Evolutionary conservation across 2,797 vertebrate species (phyloP).

Genomic region (Alca torda): DNA sequence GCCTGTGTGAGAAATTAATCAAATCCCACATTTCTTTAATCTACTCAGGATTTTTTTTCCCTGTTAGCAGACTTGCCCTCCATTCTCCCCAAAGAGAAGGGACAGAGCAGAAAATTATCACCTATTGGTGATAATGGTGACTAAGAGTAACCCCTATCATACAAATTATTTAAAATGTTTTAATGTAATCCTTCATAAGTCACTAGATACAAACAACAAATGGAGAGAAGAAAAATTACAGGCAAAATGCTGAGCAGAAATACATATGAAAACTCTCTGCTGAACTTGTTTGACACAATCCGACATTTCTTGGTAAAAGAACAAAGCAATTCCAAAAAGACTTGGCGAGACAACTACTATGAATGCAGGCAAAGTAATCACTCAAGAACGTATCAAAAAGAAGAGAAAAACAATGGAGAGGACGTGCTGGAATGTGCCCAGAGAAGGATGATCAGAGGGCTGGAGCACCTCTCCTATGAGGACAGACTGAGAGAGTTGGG

Average conservation of each 20-base stretch:
- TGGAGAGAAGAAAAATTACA: background rate
- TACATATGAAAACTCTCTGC: background rate
- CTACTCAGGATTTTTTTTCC: background rate
- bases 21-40: background rate
- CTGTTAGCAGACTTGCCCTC: background rate
- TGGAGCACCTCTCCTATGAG: too few relatives aligned
- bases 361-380: background rate
- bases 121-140: background rate
- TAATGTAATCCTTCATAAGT: background rate
- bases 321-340: background rate
- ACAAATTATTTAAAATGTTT: background rate
- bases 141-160: background rate
- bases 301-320: background rate
- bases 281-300: background rate
- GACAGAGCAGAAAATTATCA: background rate
- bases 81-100: background rate
- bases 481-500: too few relatives aligned
- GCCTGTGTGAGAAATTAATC: background rate
- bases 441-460: too few relatives aligned
- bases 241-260: background rate
- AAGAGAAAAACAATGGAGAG: background rate
- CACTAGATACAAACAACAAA: background rate
- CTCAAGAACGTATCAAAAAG: background rate
- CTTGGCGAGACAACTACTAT: background rate
- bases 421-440: too few relatives aligned